phyloP scores from a whole-genome alignment of 2,113 vertebrate species.

The Montifringilla adamsi region DNA sequence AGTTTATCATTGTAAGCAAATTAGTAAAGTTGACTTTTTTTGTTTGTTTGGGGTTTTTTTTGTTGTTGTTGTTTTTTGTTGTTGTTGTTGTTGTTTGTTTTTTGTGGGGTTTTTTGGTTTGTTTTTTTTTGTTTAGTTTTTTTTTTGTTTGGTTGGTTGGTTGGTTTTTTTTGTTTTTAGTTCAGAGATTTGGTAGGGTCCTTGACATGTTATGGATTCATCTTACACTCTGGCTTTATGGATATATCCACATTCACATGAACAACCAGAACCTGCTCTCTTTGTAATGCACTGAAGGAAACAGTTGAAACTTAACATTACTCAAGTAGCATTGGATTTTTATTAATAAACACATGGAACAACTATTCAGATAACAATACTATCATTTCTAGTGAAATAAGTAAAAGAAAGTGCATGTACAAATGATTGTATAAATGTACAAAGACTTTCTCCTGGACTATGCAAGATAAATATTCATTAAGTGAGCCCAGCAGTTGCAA shows the following conservation, averaged over 20 bases:
- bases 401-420: background rate
- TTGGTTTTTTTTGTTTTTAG: background rate
- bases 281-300: conserved; percentile 62
- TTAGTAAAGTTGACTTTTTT: background rate
- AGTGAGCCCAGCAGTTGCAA: conserved; percentile 23
- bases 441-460: background rate
- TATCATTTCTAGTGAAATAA: background rate
- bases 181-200: conserved; percentile 9
- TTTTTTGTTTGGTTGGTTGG: too few relatives aligned
- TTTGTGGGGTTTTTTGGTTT: background rate
- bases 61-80: too few relatives aligned
- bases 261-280: conserved; percentile 40
- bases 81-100: too few relatives aligned
- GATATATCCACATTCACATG: conserved; percentile 29
- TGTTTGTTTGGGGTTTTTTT: too few relatives aligned
- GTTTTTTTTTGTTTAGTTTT: background rate
- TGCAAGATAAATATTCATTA: conserved; percentile 18
- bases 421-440: background rate
- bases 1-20: conserved; percentile 60
- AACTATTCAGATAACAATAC: conserved; percentile 7
- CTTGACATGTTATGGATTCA: conserved; percentile 65
- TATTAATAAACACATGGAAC: conserved; percentile 50
- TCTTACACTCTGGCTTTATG: conserved; percentile 59
- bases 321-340: conserved; percentile 49
- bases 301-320: conserved; percentile 37